Evolutionary conservation across 2,113 vertebrate genomes (phyloP), one percentile per base, ranked within the genome.

Genomic region (Mirounga angustirostris): DNA sequence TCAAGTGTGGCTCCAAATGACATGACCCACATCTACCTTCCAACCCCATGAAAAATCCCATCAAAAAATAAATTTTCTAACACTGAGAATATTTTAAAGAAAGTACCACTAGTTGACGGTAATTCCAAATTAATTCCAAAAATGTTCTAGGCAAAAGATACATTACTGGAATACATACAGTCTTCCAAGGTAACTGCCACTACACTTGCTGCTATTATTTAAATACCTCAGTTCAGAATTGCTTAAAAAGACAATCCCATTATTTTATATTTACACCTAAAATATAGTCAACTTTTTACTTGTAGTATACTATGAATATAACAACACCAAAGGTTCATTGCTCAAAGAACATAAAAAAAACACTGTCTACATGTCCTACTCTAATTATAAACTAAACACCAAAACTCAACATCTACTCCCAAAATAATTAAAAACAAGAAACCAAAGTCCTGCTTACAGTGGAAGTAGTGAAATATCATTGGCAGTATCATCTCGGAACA

Each of bases 361-460:
- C 52, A 36, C 33, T 5, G 71, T 12, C 59, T 63, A 18, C 10
- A 5, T 11, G 36, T 10, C 30, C 54, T 63, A 74, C 40, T 84
- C 46, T 58, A 71, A 94, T 54, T 52, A 7, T 28, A 96, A 56
- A 78, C 50, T 84, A 96, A 93, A 43, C 89, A 89, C 36, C 50
- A 83, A 86, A 97, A 86, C 61, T 84, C 91, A 95, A 88, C 24
- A 84, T 14, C 22, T 91, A 71, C 13, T 36, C 28, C 56, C 24
- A n/a, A 74, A 82, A 79, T 76, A 88, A 92, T 69, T 50, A 83
- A 91, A 95, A 96, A 80, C 36, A 81, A 94, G 97, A 95, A 74
- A 83, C 59, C 83, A 91, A 96, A 83, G 73, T 83, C 83, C 69
- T 88, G 93, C 94, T 95, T 76, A 76, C 24, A 95, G 67, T 46